Evolutionary conservation across 2,797 vertebrate genomes (phyloP).

Genomic region (Argya squamiceps): DNA sequence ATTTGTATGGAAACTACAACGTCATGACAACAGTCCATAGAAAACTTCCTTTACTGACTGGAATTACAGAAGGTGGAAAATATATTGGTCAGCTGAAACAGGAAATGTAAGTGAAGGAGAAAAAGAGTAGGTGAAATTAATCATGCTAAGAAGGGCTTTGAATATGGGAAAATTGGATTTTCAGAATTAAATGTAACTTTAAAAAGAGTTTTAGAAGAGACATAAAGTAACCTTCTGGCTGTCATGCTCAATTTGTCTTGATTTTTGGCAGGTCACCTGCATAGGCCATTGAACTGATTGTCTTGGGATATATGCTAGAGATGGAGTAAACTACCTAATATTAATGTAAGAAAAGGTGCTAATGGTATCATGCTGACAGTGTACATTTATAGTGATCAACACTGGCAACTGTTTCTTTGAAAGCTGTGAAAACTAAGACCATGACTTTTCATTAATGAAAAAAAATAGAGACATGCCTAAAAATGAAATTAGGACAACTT

Average conservation of each 20-base stretch:
- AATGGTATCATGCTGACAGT: slow-evolving; percentile 24
- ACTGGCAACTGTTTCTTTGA: not conserved
- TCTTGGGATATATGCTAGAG: not conserved
- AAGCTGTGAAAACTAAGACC: not conserved
- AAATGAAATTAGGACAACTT: not conserved
- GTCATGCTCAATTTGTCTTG: slow-evolving; percentile 9
- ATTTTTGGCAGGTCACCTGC: slow-evolving; percentile 26
- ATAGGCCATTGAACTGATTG: slow-evolving; percentile 33
- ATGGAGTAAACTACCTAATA: slow-evolving; percentile 30
- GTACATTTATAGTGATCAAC: not conserved
- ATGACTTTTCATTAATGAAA: not conserved
- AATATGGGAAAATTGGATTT: not conserved
- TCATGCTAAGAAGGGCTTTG: not conserved
- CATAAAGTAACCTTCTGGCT: slow-evolving; percentile 21
- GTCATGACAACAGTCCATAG: not conserved
- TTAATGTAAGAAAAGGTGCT: slow-evolving; percentile 40
- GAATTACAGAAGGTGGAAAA: not conserved
- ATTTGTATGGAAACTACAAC: not conserved
- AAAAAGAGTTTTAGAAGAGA: not conserved
- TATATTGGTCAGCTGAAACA: not conserved
- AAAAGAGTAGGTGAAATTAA: not conserved
- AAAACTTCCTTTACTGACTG: not conserved
- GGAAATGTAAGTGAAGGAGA: not conserved
- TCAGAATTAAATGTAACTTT: not conserved
- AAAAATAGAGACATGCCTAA: not conserved